Conservation (phyloP, 1,140 invertebrate species). For the Trichonephila clavata region DNA sequence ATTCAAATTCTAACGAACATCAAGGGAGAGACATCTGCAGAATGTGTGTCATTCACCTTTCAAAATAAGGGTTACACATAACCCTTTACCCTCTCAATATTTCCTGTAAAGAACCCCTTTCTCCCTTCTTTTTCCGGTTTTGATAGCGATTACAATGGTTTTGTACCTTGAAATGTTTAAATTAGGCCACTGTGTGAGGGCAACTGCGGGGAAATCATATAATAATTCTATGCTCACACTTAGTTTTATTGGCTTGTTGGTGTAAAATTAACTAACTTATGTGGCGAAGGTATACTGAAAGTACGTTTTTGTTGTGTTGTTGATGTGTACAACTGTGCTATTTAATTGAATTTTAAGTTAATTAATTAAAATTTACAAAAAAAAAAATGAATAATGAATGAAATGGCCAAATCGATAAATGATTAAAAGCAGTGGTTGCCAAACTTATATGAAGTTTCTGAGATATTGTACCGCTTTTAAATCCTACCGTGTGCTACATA, state of each 20-base stretch:
- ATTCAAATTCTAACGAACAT: conserved; percentile 27
- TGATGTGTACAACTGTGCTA: no score
- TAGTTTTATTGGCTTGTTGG: neutral
- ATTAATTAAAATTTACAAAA: no score
- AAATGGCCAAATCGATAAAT: no score
- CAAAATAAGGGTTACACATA: conserved; percentile 9
- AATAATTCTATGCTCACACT: neutral
- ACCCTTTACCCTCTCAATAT: conserved; percentile 20
- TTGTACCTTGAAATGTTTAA: neutral
- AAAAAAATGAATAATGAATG: no score
- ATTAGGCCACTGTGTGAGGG: conserved; percentile 51
- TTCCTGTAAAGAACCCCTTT: conserved; percentile 9
- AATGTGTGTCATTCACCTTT: conserved; percentile 55
- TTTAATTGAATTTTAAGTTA: no score
- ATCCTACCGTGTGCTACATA: no score
- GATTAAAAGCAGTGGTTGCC: no score
- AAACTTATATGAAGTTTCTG: no score
- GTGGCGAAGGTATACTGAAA: no score
- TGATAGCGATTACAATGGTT: neutral
- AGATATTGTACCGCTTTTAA: no score
- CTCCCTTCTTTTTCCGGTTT: conserved; percentile 42
- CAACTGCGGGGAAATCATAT: neutral
- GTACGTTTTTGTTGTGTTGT: no score
- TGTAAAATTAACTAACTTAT: no score
- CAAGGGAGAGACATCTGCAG: conserved; percentile 18